A percentile compares a stretch with the other conserved stretches of the same genome.
Conservation (phyloP, 2,113 vertebrate genomes). For the Mesocricetus auratus region DNA sequence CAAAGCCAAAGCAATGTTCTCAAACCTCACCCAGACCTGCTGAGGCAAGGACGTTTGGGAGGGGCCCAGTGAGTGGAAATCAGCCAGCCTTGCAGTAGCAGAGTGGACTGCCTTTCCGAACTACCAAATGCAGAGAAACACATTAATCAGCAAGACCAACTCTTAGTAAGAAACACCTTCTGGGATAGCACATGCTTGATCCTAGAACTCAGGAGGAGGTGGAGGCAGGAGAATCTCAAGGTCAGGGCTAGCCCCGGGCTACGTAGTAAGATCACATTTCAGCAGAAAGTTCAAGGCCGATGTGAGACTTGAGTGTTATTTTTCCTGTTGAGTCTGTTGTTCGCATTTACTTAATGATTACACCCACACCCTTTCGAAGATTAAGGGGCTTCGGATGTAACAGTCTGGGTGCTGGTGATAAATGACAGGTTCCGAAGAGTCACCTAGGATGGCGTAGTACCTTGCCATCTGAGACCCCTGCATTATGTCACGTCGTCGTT, state of each 20-base stretch:
- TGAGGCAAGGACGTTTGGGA: background rate
- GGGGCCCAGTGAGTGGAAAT: background rate
- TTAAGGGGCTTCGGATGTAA: background rate
- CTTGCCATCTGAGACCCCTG: too few species aligned
- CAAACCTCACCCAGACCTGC: background rate
- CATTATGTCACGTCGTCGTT: background rate
- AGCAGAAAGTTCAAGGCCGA: background rate
- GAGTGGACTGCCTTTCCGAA: background rate
- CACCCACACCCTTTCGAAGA: background rate
- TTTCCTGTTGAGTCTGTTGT: constrained; percentile 12
- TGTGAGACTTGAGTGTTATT: background rate
- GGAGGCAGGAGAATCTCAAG: background rate
- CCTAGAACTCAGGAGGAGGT: background rate
- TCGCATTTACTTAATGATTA: background rate
- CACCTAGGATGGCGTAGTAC: background rate
- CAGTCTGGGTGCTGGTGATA: background rate
- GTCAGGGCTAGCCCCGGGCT: background rate
- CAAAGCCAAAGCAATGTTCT: background rate
- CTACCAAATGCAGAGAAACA: background rate
- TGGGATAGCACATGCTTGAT: background rate
- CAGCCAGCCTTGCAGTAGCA: background rate
- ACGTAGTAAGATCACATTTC: background rate
- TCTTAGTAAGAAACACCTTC: background rate
- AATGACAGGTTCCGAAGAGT: background rate
- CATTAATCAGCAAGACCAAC: background rate